Conservation (phyloP, 2,797 vertebrate genomes). For the Salarias fasciatus region DNA sequence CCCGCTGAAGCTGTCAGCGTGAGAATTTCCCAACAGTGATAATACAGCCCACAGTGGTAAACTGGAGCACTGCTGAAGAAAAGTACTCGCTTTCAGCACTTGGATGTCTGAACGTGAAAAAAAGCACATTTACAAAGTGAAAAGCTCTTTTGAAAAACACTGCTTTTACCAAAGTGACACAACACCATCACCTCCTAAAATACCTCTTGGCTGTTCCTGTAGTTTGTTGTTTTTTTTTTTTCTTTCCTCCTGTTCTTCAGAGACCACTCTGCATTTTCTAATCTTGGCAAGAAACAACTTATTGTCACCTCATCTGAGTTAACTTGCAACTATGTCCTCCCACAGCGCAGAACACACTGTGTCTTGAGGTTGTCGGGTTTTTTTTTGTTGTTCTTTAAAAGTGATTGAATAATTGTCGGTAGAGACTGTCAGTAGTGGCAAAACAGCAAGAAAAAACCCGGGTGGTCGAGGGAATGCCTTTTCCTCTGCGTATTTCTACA, state of each 20-base stretch:
- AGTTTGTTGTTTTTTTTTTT: background rate
- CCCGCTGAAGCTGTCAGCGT: conserved; percentile 1
- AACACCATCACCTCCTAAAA: conserved; percentile 5
- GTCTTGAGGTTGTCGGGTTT: no score
- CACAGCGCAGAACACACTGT: no score
- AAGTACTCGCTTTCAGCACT: conserved; percentile 1
- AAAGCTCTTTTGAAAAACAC: background rate
- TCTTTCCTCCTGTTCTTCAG: background rate
- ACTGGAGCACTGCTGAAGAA: background rate
- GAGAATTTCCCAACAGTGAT: background rate
- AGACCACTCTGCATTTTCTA: background rate
- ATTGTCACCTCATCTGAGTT: no score
- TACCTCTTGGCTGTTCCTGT: background rate
- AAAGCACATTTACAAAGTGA: background rate
- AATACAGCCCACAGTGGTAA: background rate
- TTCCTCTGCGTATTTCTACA: no score
- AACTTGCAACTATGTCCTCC: no score
- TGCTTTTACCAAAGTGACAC: background rate
- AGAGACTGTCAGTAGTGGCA: no score
- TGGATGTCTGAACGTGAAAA: background rate
- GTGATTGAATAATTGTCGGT: no score
- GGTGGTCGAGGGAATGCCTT: no score
- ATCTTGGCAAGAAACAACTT: background rate
- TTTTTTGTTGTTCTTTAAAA: no score
- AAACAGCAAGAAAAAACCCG: no score